Evolutionary conservation across 2,113 vertebrate genomes (phyloP).

Genomic region (Ochotona curzoniae): DNA sequence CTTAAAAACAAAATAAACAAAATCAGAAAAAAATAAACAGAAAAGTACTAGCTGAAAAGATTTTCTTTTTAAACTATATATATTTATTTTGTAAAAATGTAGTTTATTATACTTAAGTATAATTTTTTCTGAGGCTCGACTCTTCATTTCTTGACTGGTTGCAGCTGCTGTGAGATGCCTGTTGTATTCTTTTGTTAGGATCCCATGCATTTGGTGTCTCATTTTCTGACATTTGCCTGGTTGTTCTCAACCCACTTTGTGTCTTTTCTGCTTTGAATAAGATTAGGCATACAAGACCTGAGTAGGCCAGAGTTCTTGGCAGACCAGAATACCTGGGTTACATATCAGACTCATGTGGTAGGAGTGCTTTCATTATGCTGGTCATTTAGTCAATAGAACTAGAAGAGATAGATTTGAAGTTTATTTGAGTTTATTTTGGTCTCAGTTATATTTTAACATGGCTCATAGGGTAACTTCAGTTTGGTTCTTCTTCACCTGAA

Average conservation of each 20-base stretch:
- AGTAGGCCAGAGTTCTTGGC: neutral
- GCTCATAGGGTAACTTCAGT: neutral
- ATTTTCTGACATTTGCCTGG: neutral
- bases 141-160: neutral
- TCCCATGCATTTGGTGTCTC: neutral
- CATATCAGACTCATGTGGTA: neutral
- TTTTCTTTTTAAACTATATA: neutral
- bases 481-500: neutral
- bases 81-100: neutral
- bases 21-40: no score
- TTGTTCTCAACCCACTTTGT: neutral
- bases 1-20: neutral
- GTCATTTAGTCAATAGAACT: slow-evolving; percentile 12
- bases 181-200: slow-evolving; percentile 18
- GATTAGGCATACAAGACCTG: neutral
- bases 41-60: neutral
- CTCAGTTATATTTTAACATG: slow-evolving; percentile 23
- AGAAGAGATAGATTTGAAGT: slow-evolving; percentile 20
- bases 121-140: neutral
- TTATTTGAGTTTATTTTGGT: slow-evolving; percentile 21
- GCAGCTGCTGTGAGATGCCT: neutral
- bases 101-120: neutral
- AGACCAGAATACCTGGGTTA: neutral
- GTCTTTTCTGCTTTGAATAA: neutral
- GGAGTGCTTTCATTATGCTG: neutral